Conservation (phyloP, 2,888 invertebrate species). For the Tetrapedia diversipes region DNA sequence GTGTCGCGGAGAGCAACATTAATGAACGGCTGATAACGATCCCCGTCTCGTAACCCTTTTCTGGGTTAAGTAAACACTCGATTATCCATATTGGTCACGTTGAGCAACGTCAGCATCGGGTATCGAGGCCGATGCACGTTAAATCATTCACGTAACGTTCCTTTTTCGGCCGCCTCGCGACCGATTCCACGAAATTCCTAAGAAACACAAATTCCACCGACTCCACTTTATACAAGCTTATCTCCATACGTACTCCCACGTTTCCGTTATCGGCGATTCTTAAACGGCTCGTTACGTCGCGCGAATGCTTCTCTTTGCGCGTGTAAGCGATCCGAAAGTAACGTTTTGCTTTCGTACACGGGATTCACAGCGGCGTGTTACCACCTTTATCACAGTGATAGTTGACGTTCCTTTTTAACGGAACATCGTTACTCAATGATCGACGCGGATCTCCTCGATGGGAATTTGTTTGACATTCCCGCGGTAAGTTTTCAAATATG, state of each 20-base stretch:
- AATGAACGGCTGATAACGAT: constrained; percentile 61
- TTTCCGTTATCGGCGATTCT: constrained; percentile 58
- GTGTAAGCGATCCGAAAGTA: constrained; percentile 31
- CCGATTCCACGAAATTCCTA: constrained; percentile 61
- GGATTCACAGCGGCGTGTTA: constrained; percentile 16
- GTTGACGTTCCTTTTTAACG: too few relatives aligned
- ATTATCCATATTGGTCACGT: constrained; percentile 46
- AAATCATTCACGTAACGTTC: constrained; percentile 54
- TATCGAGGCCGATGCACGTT: constrained; percentile 46
- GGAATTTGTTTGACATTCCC: too few relatives aligned
- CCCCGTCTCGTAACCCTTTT: constrained; percentile 68
- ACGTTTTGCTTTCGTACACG: not conserved
- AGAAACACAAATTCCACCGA: constrained; percentile 58
- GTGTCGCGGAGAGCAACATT: constrained; percentile 30
- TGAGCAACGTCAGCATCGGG: constrained; percentile 43
- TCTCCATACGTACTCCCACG: constrained; percentile 61
- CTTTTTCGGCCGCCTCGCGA: constrained; percentile 47
- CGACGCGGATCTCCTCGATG: too few relatives aligned
- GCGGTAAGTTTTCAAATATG: too few relatives aligned
- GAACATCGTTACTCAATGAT: constrained; percentile 3
- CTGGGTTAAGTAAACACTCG: constrained; percentile 72
- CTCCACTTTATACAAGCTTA: constrained; percentile 59
- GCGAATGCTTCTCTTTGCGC: constrained; percentile 19
- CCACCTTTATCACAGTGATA: too few relatives aligned
- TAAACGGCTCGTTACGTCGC: constrained; percentile 40